A percentile compares a stretch with the other conserved stretches of the same genome.
phyloP scores from a whole-genome alignment of 2,797 vertebrate genomes.

The Acestrorhynchus altus region DNA sequence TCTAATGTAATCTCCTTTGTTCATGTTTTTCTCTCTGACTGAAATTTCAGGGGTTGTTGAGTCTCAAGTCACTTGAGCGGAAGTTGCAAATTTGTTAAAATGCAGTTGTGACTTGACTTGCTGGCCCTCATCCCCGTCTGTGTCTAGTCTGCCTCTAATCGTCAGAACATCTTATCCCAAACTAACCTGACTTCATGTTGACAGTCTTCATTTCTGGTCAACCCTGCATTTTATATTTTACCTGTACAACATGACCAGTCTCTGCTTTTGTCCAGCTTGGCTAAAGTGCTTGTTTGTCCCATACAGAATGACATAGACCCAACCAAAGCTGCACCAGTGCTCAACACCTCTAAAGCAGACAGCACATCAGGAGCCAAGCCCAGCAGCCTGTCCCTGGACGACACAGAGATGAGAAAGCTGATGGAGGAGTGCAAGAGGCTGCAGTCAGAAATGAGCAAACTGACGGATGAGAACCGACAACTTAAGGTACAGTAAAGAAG shows the following conservation, averaged over 20 bases:
- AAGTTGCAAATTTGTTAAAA: too few species aligned
- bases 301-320: conserved; percentile 82
- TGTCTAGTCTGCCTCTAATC: too few species aligned
- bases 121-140: too few species aligned
- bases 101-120: too few species aligned
- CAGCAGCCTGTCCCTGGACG: conserved; percentile 81
- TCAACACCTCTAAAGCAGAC: conserved; percentile 81
- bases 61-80: too few species aligned
- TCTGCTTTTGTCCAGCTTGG: not conserved
- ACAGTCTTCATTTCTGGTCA: not conserved
- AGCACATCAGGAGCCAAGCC: conserved; percentile 78
- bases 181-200: too few species aligned
- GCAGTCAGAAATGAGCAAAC: conserved; percentile 84
- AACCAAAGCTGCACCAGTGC: conserved; percentile 75
- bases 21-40: too few species aligned
- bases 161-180: too few species aligned
- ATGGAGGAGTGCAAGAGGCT: conserved; percentile 89
- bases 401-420: conserved; percentile 85
- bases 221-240: not conserved
- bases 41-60: too few species aligned
- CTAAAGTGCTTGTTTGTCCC: not conserved
- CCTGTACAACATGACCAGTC: not conserved
- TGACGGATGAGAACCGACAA: conserved; percentile 86
- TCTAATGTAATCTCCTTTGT: too few species aligned
- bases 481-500: conserved; percentile 77